These are phyloP conservation scores for Pangasius krempfi DNA, from an alignment of 2,797 vertebrate genomes.

Conservation along the genomic window DNA sequence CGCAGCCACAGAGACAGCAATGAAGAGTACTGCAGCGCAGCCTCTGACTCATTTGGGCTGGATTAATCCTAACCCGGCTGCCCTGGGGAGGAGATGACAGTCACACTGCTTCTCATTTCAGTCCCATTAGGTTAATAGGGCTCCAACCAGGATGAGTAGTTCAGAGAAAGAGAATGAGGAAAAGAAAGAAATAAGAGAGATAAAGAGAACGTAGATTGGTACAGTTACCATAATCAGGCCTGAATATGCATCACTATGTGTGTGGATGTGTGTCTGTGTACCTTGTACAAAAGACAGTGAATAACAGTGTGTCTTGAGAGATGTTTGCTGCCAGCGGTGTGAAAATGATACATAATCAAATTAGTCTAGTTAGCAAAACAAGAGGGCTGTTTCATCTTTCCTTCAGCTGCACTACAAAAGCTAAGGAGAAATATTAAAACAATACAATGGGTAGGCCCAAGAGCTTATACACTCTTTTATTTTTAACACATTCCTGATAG, in stretches of 20 bases:
- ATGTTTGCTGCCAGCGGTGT: constrained; percentile 34
- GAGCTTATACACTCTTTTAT: constrained; percentile 40
- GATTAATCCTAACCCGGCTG: constrained; percentile 54
- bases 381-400: constrained; percentile 30
- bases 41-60: constrained; percentile 56
- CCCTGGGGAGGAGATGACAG: constrained; percentile 51
- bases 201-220: neutral
- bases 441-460: constrained; percentile 11
- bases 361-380: constrained; percentile 51
- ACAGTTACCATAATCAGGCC: neutral
- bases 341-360: constrained; percentile 50
- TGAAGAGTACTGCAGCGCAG: constrained; percentile 52
- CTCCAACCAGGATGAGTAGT: constrained; percentile 39
- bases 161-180: neutral
- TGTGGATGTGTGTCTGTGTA: neutral
- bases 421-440: constrained; percentile 6
- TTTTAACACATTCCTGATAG: constrained; percentile 38
- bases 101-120: constrained; percentile 52
- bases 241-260: neutral
- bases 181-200: neutral
- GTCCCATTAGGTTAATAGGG: constrained; percentile 52
- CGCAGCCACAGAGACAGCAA: constrained; percentile 50
- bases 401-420: constrained; percentile 2
- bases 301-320: constrained; percentile 24
- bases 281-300: constrained; percentile 16